Evolutionary conservation across 2,797 vertebrate genomes (phyloP), one percentile per base, ranked within the genome.

Genomic region (Discoglossus pictus): DNA sequence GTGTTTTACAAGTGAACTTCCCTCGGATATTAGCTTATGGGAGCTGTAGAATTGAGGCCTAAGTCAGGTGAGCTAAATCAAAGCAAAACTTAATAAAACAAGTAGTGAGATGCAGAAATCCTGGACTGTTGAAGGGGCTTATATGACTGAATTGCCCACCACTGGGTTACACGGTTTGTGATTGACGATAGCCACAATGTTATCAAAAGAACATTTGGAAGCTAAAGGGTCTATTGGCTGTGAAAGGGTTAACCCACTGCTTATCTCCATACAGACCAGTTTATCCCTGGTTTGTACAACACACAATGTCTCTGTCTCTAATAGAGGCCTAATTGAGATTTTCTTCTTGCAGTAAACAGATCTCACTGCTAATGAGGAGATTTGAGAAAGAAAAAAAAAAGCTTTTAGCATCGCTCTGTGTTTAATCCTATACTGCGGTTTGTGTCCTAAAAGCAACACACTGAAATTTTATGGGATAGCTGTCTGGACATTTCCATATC

Each of bases 331-430:
- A 40, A 47, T 35, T 55, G 52, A 65, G 63, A 56, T 55, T 55
- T 54, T 65, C 39, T 24, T 40, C 13, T 48, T 67, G 43, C 36
- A 38, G 64, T 67, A 59, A 42, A 59, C 64, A 67, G 43, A 58
- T 59, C 17, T 56, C 48, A 11, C 15, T 39, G 10, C 6, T 51
- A 67, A 51, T 51, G 17, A 40, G 53, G 16, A 39, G 44, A 47
- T 58, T 50, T 12, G 40, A 42, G 46, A 21, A 23, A n/a, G n/a
- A n/a, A 8, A 8, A 1, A 54, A 47, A 46, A 46, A 48, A 11
- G 21, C 52, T 66, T 66, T 66, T 52, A 56, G 42, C 42, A 39
- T 48, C 42, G 20, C 35, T 15, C 24, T 7, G 34, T 66, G 44
- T 27, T 17, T 67, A 47, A 50, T 50, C 9, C 35, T 58, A 20